These are phyloP conservation scores for Yponomeuta malinellus DNA, from an alignment of 2,888 invertebrate genomes.

Conservation along the genomic window DNA sequence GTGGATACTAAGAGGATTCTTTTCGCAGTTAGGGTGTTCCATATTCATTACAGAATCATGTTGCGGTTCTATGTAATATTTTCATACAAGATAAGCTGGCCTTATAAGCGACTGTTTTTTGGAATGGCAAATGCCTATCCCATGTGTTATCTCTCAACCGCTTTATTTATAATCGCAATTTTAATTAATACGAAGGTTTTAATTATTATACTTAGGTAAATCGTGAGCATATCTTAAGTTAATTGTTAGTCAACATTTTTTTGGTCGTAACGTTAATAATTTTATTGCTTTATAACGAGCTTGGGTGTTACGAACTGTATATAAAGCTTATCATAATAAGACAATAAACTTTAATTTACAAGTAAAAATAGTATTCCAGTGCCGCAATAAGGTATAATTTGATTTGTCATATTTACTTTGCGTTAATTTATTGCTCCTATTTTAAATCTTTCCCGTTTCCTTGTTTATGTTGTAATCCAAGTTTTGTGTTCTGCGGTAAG, in stretches of 20 bases:
- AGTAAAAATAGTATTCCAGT: not conserved
- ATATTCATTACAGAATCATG: too few relatives aligned
- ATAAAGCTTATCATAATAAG: conserved; percentile 2
- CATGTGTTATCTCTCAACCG: too few relatives aligned
- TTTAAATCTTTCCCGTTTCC: too few relatives aligned
- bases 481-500: not conserved
- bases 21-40: too few relatives aligned
- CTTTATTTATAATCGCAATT: too few relatives aligned
- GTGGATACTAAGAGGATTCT: too few relatives aligned
- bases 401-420: not conserved
- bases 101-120: too few relatives aligned
- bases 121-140: too few relatives aligned
- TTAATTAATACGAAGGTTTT: too few relatives aligned
- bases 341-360: not conserved
- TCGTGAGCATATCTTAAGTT: not conserved
- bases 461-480: not conserved
- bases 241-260: conserved; percentile 29
- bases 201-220: too few relatives aligned
- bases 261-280: conserved; percentile 15
- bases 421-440: not conserved
- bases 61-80: too few relatives aligned
- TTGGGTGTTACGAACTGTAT: not conserved
- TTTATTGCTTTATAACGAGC: conserved; percentile 8
- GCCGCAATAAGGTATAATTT: not conserved
- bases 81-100: too few relatives aligned